Base-by-base conservation (phyloP, 2,888 invertebrate genomes). In the Yponomeuta sedellus region DNA sequence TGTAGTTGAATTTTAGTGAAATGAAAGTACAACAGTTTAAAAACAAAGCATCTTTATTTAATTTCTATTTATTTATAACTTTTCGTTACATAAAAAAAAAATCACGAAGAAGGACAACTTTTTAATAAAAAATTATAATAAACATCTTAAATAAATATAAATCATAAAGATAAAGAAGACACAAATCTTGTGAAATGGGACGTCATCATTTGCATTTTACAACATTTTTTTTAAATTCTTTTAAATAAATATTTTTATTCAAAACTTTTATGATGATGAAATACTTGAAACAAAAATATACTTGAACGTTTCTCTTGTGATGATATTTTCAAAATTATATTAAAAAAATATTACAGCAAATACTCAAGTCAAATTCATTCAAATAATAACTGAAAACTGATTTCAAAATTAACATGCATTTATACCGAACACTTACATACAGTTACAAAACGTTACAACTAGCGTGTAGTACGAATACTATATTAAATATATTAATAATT, bases 81-180 rank as follows among this genome's bases (percentile, higher is more conserved):
- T 80, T 75, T 74, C 79, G 74, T 80, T 77, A 78, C 77, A 81
- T 81, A 84, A 77, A 78, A 84, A 77, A 78, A 79, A 77, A 76
- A 83, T 82, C 12, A 80, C 75, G 80, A 77, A 74, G 73, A 76
- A 83, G 79, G 80, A 64, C 66, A 63, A 64, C 64, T 61, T 79
- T 76, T 79, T 59, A 62, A 44, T 77, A 85, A 87, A 73, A 88
- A 88, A 88, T 88, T 34, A 52, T 52, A 52, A 89, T 90, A 89
- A 90, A 88, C 85, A 86, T 88, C 85, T 88, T 83, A 76, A 87
- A 88, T 88, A 87, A 88, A 87, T 85, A 87, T 79, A 79, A 52
- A 69, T 70, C 64, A 68, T 68, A 40, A 63, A 61, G 65, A 65
- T 16, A 28, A 40, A n/a, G 28, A 64, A 57, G 69, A 69, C 28